Conservation (phyloP, 1,140 invertebrate species). For the Lordiphosa stackelbergi region DNA sequence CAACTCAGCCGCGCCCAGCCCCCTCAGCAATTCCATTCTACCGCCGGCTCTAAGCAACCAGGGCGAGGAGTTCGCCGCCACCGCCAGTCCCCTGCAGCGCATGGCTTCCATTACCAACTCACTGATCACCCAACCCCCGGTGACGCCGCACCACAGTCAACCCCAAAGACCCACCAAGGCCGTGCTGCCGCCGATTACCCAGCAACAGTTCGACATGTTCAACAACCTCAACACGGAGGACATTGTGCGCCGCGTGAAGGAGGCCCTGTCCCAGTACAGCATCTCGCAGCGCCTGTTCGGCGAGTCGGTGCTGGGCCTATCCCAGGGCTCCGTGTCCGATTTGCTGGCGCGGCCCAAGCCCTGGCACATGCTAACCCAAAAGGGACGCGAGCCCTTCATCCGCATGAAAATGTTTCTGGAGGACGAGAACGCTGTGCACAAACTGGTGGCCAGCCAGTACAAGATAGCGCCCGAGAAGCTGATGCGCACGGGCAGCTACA, state of each 20-base stretch:
- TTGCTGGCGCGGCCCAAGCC: slow-evolving; percentile 95
- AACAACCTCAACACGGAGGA: slow-evolving; percentile 99
- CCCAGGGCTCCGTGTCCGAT: slow-evolving; percentile 97
- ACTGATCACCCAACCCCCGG: slow-evolving; percentile 92
- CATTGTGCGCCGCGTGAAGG: slow-evolving; percentile 98
- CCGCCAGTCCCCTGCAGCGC: slow-evolving; percentile 93
- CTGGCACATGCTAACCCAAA: slow-evolving; percentile 98
- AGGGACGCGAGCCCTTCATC: slow-evolving; percentile 97
- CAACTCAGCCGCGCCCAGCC: slow-evolving; percentile 82
- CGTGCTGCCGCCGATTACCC: slow-evolving; percentile 97
- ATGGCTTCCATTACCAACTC: slow-evolving; percentile 99
- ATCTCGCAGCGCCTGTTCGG: slow-evolving; percentile 99
- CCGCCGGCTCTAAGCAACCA: slow-evolving; percentile 84
- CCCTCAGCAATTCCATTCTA: slow-evolving; percentile 88
- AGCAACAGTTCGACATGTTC: slow-evolving; percentile 99
- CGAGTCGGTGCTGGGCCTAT: slow-evolving; percentile 96
- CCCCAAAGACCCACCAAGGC: slow-evolving; percentile 94
- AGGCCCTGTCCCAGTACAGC: slow-evolving; percentile 97
- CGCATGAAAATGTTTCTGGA: slow-evolving; percentile 99
- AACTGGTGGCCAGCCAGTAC: slow-evolving; percentile 96
- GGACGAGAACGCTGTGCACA: slow-evolving; percentile 97
- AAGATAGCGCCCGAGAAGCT: slow-evolving; percentile 97
- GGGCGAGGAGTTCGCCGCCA: slow-evolving; percentile 87
- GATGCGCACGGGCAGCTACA: slow-evolving; percentile 95
- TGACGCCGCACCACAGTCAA: slow-evolving; percentile 87